Percentiles rank a stretch among this genome's conserved stretches.
These are phyloP conservation scores for Dinomys branickii DNA, from an alignment of 2,113 vertebrate genomes.

Conservation along the genomic window DNA sequence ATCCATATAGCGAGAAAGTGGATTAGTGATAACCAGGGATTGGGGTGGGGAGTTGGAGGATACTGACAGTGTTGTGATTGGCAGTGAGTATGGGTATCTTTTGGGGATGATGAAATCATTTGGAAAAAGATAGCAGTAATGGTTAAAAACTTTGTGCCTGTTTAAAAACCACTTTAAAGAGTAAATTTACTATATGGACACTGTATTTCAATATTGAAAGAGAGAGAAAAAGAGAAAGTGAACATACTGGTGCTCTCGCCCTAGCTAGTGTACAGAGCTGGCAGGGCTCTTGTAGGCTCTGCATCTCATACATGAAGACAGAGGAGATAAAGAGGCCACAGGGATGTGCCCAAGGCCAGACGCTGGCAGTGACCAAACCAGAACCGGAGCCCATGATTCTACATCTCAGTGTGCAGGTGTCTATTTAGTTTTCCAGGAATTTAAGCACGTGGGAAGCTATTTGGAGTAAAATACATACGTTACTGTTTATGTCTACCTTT, in stretches of 20 bases:
- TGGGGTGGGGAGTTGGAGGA: background rate
- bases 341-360: background rate
- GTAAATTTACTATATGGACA: background rate
- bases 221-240: background rate
- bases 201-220: background rate
- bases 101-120: background rate
- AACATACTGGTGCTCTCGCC: too few species aligned
- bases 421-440: background rate
- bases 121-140: background rate
- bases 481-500: background rate
- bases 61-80: background rate
- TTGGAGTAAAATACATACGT: background rate
- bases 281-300: background rate
- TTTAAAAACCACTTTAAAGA: background rate
- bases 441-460: background rate
- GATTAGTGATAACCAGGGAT: background rate
- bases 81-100: background rate
- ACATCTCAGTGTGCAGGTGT: background rate
- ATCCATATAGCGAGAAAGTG: background rate
- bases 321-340: background rate
- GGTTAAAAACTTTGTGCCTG: background rate
- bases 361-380: background rate
- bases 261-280: background rate
- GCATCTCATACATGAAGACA: background rate
- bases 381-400: background rate